Evolutionary conservation across 1,140 invertebrate genomes (phyloP).

Genomic region (Tyrophagus putrescentiae): DNA sequence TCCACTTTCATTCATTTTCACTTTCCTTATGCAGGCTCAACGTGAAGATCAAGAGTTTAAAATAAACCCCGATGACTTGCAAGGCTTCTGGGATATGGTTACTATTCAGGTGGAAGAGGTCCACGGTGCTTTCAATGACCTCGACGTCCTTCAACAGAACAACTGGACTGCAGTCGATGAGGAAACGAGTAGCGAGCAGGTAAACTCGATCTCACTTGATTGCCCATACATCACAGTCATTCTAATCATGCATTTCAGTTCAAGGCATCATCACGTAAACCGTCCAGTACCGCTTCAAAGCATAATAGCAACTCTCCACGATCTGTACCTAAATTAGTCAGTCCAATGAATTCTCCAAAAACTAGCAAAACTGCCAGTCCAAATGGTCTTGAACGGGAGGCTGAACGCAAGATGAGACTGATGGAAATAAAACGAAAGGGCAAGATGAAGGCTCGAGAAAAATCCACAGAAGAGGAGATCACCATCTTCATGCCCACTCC

Average conservation of each 20-base stretch:
- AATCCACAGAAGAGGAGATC: background rate
- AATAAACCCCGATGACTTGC: conserved; percentile 70
- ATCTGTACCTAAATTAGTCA: background rate
- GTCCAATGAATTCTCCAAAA: background rate
- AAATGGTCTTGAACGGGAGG: background rate
- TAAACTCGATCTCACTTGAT: no score
- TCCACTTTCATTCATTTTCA: background rate
- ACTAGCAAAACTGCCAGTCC: background rate
- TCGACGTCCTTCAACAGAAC: conserved; percentile 50
- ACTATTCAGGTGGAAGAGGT: conserved; percentile 69
- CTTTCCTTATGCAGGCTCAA: conserved; percentile 41
- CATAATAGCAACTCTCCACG: background rate
- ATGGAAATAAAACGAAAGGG: conserved; percentile 11
- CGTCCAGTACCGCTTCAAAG: no score
- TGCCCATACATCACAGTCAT: no score
- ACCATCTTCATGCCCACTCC: conserved; percentile 2
- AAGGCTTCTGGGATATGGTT: conserved; percentile 95
- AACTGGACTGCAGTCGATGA: conserved; percentile 41
- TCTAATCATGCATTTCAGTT: no score
- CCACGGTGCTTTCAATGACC: conserved; percentile 57
- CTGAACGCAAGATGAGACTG: conserved; percentile 5
- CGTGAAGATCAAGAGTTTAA: conserved; percentile 60
- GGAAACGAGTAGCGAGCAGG: no score
- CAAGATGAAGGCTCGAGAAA: background rate
- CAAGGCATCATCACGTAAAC: background rate